Percentiles rank a stretch among this genome's conserved stretches.
Evolutionary conservation across 1,140 invertebrate genomes (phyloP).

Genomic region (Sitobion miscanthi): DNA sequence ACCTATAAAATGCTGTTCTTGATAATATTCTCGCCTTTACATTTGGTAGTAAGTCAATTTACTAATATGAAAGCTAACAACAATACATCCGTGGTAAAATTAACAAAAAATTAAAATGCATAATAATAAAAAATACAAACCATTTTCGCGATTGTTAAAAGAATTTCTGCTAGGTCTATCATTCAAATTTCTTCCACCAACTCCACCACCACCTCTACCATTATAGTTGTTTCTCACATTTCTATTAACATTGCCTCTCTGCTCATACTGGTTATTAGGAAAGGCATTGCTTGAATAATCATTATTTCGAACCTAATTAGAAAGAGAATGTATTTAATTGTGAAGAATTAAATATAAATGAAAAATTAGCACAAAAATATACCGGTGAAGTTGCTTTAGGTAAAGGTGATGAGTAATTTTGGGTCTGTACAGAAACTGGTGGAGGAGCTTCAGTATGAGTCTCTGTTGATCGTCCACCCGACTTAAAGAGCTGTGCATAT

Average conservation of each 20-base stretch:
- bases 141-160: constrained; percentile 41
- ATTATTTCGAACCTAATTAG: constrained; percentile 34
- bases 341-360: not conserved
- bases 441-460: constrained; percentile 21
- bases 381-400: constrained; percentile 45
- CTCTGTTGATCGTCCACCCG: constrained; percentile 25
- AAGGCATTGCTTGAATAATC: constrained; percentile 34
- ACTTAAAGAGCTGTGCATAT: constrained; percentile 45
- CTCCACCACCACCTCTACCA: constrained; percentile 43
- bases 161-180: constrained; percentile 49
- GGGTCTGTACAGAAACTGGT: not conserved
- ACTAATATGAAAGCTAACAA: no score
- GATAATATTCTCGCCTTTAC: not conserved
- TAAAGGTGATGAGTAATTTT: constrained; percentile 39
- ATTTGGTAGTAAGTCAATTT: not conserved
- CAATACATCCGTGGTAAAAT: not conserved
- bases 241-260: constrained; percentile 43
- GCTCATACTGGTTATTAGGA: constrained; percentile 52
- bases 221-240: constrained; percentile 44
- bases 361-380: not conserved
- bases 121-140: constrained; percentile 1
- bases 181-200: constrained; percentile 49
- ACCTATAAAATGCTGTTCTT: not conserved
- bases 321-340: not conserved
- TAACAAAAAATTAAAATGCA: not conserved